Evolutionary conservation across 2,113 vertebrate species (phyloP).

Genomic region (Siniperca knerii): DNA sequence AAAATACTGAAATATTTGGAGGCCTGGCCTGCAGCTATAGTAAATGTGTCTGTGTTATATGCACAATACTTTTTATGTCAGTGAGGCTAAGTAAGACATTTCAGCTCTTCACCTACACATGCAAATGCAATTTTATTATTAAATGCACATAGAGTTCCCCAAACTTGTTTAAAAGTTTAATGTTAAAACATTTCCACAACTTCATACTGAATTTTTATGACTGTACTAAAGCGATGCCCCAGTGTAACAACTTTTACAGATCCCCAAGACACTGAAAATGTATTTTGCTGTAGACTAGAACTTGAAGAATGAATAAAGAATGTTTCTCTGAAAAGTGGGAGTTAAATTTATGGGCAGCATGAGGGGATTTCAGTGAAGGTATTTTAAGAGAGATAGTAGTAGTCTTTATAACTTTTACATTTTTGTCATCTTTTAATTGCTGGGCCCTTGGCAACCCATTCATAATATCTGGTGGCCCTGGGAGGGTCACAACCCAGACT

Average conservation of each 20-base stretch:
- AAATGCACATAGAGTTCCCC: conserved; percentile 28
- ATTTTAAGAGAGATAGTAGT: conserved; percentile 17
- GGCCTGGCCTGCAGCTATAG: background rate
- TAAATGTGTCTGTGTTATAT: background rate
- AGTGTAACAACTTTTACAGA: conserved; percentile 39
- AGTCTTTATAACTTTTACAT: background rate
- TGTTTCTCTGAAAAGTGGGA: conserved; percentile 12
- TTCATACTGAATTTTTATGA: conserved; percentile 36
- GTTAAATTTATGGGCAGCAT: background rate
- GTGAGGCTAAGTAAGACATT: conserved; percentile 22
- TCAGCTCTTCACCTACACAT: conserved; percentile 22
- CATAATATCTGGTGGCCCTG: conserved; percentile 5
- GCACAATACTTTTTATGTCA: conserved; percentile 8
- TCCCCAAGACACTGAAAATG: conserved; percentile 32
- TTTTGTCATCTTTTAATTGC: conserved; percentile 15
- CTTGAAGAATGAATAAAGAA: conserved; percentile 13
- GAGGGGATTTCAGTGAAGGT: background rate
- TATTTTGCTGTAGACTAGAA: conserved; percentile 38
- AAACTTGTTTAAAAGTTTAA: conserved; percentile 27
- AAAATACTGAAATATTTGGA: background rate
- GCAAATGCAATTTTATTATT: conserved; percentile 22
- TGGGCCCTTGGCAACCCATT: background rate
- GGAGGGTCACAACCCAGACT: conserved; percentile 9
- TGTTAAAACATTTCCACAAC: conserved; percentile 39
- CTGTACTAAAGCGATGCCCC: conserved; percentile 21